Percentiles rank a stretch among this genome's conserved stretches.
phyloP scores from a whole-genome alignment of 2,797 vertebrate species.

The Xenentodon cancila region DNA sequence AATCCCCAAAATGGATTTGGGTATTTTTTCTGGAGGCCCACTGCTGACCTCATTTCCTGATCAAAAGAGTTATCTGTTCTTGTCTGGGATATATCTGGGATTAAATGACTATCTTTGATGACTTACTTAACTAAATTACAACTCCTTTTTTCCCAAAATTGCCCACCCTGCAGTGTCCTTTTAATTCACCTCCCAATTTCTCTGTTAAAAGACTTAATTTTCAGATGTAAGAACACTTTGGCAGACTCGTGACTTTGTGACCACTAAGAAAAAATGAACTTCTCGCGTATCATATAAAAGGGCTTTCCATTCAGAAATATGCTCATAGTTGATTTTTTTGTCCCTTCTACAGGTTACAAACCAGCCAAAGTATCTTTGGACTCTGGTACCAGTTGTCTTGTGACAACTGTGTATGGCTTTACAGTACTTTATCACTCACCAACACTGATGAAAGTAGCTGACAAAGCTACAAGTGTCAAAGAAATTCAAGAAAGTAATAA shows the following conservation, averaged over 20 bases:
- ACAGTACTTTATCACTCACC: no score
- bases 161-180: constrained; percentile 28
- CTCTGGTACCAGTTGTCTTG: no score
- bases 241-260: not conserved
- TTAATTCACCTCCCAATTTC: constrained; percentile 39
- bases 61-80: constrained; percentile 74
- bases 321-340: no score
- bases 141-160: constrained; percentile 65
- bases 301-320: not conserved
- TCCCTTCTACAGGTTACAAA: no score
- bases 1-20: constrained; percentile 73
- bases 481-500: no score
- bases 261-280: not conserved
- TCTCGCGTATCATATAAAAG: not conserved
- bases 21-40: constrained; percentile 64
- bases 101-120: constrained; percentile 83
- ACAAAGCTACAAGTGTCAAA: no score
- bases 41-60: constrained; percentile 75
- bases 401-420: no score
- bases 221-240: constrained; percentile 33
- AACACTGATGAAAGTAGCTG: no score
- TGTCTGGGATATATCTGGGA: constrained; percentile 78
- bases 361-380: no score
- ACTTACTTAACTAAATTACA: constrained; percentile 79
- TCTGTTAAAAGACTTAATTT: constrained; percentile 31